Conservation (phyloP, 2,888 invertebrate species). For the Tetramorium bicarinatum region DNA sequence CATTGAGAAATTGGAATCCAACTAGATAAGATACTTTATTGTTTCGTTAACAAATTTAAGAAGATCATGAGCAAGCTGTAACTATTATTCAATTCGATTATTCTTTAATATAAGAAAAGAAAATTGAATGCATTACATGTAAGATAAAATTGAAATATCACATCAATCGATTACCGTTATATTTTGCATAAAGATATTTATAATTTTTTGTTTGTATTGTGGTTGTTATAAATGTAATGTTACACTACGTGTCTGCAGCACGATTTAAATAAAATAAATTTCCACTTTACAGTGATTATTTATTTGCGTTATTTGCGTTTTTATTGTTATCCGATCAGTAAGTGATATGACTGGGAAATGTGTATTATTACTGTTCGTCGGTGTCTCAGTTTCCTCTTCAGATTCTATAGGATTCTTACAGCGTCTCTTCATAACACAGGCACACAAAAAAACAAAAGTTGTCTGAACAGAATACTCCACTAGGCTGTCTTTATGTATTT, state of each 20-base stretch:
- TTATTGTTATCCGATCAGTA: neutral
- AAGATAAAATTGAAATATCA: neutral
- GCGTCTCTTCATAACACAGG: neutral
- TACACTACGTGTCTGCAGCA: neutral
- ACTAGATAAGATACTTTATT: neutral
- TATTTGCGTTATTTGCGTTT: neutral
- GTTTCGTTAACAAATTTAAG: neutral
- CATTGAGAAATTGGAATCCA: constrained; percentile 27
- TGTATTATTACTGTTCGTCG: neutral
- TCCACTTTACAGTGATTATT: neutral
- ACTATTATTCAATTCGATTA: neutral
- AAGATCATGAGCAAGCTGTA: too few species aligned
- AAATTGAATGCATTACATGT: neutral
- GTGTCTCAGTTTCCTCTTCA: neutral
- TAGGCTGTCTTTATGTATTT: too few species aligned
- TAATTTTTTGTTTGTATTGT: neutral
- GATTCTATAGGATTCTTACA: neutral
- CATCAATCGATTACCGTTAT: neutral
- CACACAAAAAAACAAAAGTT: too few species aligned
- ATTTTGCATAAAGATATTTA: neutral
- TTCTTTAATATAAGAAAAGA: neutral
- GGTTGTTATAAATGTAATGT: neutral
- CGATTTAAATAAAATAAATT: constrained; percentile 24
- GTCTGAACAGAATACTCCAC: too few species aligned
- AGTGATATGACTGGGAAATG: neutral